phyloP scores from a whole-genome alignment of 2,113 vertebrate species.

The Bambusicola thoracicus region DNA sequence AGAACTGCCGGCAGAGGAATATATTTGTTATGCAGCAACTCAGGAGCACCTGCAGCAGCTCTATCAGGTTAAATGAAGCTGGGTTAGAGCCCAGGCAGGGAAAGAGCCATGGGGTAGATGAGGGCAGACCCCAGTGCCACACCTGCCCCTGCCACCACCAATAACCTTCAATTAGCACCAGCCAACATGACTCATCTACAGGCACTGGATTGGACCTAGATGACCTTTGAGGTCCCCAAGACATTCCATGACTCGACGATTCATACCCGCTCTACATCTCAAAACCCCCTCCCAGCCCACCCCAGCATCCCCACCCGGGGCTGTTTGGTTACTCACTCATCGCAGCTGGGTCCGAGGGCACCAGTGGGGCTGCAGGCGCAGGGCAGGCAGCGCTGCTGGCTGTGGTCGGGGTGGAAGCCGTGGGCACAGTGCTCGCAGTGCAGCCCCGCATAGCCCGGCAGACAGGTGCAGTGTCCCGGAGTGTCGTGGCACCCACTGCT shows the following conservation, averaged over 20 bases:
- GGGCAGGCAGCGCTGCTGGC: conserved; percentile 40
- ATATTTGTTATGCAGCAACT: background rate
- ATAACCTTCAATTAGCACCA: background rate
- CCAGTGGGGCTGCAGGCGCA: conserved; percentile 67
- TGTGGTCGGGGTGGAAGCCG: conserved; percentile 36
- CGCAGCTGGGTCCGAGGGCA: conserved; percentile 56
- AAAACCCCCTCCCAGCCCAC: fast-evolving
- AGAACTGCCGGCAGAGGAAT: background rate
- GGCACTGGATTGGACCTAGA: background rate
- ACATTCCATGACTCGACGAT: background rate
- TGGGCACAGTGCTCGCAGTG: conserved; percentile 61
- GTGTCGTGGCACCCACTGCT: conserved; percentile 62
- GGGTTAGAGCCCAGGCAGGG: background rate
- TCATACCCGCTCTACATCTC: background rate
- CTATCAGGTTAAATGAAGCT: background rate
- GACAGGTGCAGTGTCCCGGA: conserved; percentile 75
- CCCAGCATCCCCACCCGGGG: fast-evolving
- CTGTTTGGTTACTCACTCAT: conserved; percentile 49
- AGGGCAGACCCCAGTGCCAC: background rate
- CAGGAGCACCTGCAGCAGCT: background rate
- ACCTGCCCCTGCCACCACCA: background rate
- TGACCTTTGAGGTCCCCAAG: background rate
- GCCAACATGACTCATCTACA: background rate
- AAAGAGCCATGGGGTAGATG: background rate
- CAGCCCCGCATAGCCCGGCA: conserved; percentile 53